phyloP scores from a whole-genome alignment of 2,113 vertebrate genomes.

The Amazona vittata region DNA sequence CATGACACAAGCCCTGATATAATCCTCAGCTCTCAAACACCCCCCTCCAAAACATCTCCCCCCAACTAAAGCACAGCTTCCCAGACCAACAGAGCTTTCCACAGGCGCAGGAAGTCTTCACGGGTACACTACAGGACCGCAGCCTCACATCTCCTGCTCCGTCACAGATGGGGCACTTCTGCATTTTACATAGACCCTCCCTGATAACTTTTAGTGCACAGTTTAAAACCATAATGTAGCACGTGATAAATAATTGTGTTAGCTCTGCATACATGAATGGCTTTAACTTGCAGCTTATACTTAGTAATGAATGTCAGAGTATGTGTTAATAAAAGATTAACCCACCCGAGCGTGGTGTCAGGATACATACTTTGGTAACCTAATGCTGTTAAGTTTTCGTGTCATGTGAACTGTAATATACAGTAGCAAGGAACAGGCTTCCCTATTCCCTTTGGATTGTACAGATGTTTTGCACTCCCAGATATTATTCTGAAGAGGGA shows the following conservation, averaged over 20 bases:
- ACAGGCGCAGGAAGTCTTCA: neutral
- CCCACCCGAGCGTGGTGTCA: neutral
- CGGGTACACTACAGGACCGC: neutral
- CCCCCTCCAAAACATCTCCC: neutral
- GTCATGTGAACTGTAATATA: neutral
- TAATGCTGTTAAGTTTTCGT: neutral
- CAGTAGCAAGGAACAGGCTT: neutral
- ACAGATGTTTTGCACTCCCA: neutral
- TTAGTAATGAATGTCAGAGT: neutral
- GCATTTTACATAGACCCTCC: neutral
- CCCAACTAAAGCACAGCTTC: neutral
- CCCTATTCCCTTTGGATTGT: neutral
- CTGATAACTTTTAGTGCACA: neutral
- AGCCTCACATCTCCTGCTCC: neutral
- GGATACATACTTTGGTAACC: neutral
- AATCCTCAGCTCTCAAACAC: neutral
- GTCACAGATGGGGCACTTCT: neutral
- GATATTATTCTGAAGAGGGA: neutral
- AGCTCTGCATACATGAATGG: neutral
- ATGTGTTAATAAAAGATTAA: neutral
- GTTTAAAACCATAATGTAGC: neutral
- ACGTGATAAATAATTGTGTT: neutral
- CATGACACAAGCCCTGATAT: neutral
- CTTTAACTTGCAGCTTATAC: neutral
- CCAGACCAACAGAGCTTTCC: neutral